Evolutionary conservation across 2,113 vertebrate genomes (phyloP).

Genomic region (Daboia siamensis): DNA sequence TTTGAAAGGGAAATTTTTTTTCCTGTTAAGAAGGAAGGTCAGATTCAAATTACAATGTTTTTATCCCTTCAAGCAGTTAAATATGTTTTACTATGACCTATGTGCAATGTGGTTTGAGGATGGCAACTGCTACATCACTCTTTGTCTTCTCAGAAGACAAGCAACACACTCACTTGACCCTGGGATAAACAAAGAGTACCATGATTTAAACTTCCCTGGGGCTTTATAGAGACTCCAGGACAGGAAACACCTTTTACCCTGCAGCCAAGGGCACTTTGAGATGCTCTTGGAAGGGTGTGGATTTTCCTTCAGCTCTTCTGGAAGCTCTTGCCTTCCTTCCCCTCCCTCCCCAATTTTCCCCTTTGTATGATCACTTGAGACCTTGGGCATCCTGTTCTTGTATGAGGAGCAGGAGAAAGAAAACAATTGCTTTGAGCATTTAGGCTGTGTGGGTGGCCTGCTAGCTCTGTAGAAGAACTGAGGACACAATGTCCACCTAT

Average conservation of each 20-base stretch:
- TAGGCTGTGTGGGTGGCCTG: slow-evolving; percentile 60
- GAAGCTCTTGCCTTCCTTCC: slow-evolving; percentile 60
- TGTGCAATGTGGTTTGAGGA: not conserved
- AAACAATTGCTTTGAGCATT: slow-evolving; percentile 53
- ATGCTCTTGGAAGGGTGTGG: slow-evolving; percentile 46
- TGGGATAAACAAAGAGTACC: slow-evolving; percentile 26
- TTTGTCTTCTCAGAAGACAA: slow-evolving; percentile 1
- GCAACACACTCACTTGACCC: not conserved
- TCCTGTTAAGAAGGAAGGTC: not conserved
- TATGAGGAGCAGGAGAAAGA: slow-evolving; percentile 48
- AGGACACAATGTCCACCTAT: slow-evolving; percentile 39
- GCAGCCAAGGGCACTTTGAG: slow-evolving; percentile 60
- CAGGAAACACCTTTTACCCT: slow-evolving; percentile 61
- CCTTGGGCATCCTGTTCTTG: slow-evolving; percentile 62
- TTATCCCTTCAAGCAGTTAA: not conserved
- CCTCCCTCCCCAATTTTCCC: slow-evolving; percentile 31
- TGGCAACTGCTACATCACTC: not conserved
- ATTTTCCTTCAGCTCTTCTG: slow-evolving; percentile 54
- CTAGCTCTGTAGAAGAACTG: slow-evolving; percentile 33
- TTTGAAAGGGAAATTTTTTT: not conserved
- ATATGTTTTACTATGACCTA: not conserved
- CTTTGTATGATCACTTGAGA: slow-evolving; percentile 51
- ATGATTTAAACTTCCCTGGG: slow-evolving; percentile 33
- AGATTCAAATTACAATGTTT: not conserved
- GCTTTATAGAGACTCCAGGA: slow-evolving; percentile 16